Percentiles rank a stretch among this genome's conserved stretches.
Conservation (phyloP, 2,113 vertebrate genomes). For the Odontesthes bonariensis region DNA sequence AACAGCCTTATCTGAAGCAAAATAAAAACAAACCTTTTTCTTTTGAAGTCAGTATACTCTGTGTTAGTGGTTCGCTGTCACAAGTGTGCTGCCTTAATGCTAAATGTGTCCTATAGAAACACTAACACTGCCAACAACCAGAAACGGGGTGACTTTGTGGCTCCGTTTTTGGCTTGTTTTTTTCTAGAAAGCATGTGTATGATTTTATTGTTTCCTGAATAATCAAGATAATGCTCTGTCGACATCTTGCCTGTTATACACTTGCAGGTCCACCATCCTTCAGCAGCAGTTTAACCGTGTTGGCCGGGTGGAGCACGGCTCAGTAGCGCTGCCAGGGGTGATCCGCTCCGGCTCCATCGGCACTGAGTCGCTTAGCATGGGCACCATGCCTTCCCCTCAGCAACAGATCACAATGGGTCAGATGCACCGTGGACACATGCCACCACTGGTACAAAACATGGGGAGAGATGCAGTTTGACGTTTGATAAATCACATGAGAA, state of each 20-base stretch:
- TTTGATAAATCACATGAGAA: no score
- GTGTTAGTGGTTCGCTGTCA: constrained; percentile 24
- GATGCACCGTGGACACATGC: constrained; percentile 99
- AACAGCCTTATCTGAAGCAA: constrained; percentile 41
- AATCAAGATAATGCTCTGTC: not conserved
- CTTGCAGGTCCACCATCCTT: constrained; percentile 87
- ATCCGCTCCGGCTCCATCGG: constrained; percentile 96
- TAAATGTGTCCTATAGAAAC: not conserved
- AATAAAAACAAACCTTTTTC: constrained; percentile 53
- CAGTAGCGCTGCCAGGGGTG: constrained; percentile 93
- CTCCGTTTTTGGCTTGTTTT: not conserved
- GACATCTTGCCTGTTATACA: not conserved
- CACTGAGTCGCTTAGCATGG: constrained; percentile 92
- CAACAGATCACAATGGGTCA: constrained; percentile 96
- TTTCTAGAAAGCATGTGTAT: not conserved
- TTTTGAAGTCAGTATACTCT: constrained; percentile 32
- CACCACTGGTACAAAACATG: constrained; percentile 88
- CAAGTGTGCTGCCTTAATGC: constrained; percentile 3
- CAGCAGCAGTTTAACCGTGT: constrained; percentile 98
- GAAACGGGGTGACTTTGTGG: not conserved
- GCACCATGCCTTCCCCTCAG: constrained; percentile 96
- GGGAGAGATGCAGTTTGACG: not conserved
- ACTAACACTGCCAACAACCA: not conserved
- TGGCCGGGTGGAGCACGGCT: constrained; percentile 92
- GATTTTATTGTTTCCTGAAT: not conserved